phyloP scores from a whole-genome alignment of 1,140 invertebrate species.

The Physella acuta region DNA sequence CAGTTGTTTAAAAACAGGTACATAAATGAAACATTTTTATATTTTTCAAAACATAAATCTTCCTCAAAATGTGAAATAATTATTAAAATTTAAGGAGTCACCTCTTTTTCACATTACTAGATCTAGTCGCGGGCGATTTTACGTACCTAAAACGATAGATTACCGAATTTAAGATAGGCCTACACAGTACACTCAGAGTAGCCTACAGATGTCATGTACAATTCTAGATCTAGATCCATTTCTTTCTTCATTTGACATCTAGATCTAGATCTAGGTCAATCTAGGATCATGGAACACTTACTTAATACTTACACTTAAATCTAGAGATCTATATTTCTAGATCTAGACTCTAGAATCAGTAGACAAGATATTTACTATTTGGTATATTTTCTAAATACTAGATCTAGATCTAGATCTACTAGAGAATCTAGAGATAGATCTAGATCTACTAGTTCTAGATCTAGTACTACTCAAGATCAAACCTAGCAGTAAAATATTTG shows the following conservation, averaged over 20 bases:
- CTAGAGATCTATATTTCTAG: not conserved
- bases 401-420: not conserved
- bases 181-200: not conserved
- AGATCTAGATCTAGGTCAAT: too few relatives aligned
- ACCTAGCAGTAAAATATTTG: too few relatives aligned
- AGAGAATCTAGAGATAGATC: too few relatives aligned
- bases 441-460: not conserved
- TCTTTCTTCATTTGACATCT: too few relatives aligned
- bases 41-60: too few relatives aligned
- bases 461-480: not conserved
- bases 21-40: too few relatives aligned
- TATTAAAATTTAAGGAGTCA: too few relatives aligned
- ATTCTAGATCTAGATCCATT: not conserved
- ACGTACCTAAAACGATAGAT: not conserved
- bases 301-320: not conserved
- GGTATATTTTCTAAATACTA: not conserved
- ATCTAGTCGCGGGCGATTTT: too few relatives aligned
- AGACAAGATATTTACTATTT: not conserved
- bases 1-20: too few relatives aligned
- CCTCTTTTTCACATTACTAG: too few relatives aligned
- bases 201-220: not conserved
- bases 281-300: not conserved
- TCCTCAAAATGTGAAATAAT: too few relatives aligned
- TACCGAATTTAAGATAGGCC: not conserved
- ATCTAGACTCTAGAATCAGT: not conserved